These are phyloP conservation scores for cat (Felis catus) DNA, from an alignment of 2,113 vertebrate species.

Conservation along the genomic window F.catus_Fca126_mat1.0 CM031420.1:74416501-74417000, in stretches of 20 bases:
- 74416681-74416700: background rate
- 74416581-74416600: too few relatives aligned
- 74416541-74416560: too few relatives aligned
- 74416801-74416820: background rate
- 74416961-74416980: too few relatives aligned
- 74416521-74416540: too few relatives aligned
- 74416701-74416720: background rate
- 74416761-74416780: background rate
- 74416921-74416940: too few relatives aligned
- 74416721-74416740: background rate
- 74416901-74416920: too few relatives aligned
- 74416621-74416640: background rate
- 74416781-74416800: background rate
- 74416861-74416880: background rate
- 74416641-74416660: background rate
- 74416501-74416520: too few relatives aligned
- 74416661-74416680: background rate
- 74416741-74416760: background rate
- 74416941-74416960: too few relatives aligned
- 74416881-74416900: too few relatives aligned
- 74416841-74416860: background rate
- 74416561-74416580: too few relatives aligned
- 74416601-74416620: background rate
- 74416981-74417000: too few relatives aligned
- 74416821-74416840: background rate